Conservation (phyloP, 2,888 invertebrate species). For the Parasteatoda lunata region DNA sequence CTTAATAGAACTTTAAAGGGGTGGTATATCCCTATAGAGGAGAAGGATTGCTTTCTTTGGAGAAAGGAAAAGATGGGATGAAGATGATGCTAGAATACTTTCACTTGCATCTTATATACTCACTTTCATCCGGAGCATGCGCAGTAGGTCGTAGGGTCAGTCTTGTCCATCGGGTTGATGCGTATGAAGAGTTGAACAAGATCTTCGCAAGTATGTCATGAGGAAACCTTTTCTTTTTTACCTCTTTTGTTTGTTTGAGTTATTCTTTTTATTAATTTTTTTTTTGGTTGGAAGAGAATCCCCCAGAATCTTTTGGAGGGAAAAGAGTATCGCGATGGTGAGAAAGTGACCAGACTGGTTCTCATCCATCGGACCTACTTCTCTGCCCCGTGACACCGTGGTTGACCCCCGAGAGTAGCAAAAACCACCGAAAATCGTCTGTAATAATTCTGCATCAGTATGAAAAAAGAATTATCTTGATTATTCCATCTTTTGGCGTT, state of each 20-base stretch:
- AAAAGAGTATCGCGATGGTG: slow-evolving; percentile 32
- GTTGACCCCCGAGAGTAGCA: slow-evolving; percentile 37
- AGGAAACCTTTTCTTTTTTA: slow-evolving; percentile 29
- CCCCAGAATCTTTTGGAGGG: neutral
- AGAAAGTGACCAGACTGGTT: slow-evolving; percentile 61
- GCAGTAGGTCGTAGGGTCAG: slow-evolving; percentile 55
- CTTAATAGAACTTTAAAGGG: neutral
- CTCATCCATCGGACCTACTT: slow-evolving; percentile 50
- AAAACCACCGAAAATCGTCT: neutral
- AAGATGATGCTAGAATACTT: slow-evolving; percentile 20
- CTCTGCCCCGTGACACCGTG: slow-evolving; percentile 41
- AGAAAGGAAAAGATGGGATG: slow-evolving; percentile 28
- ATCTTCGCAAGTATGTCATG: slow-evolving; percentile 58
- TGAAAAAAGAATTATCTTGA: neutral
- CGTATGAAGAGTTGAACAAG: slow-evolving; percentile 31
- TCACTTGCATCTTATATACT: slow-evolving; percentile 64
- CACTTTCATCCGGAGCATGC: slow-evolving; percentile 42
- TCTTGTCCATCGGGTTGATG: slow-evolving; percentile 18
- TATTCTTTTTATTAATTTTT: neutral
- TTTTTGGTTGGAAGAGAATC: neutral
- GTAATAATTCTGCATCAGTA: neutral
- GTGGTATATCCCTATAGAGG: too few relatives aligned
- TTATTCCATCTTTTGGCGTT: slow-evolving; percentile 27
- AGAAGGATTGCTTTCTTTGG: neutral
- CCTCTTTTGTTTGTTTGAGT: slow-evolving; percentile 21